Conservation (phyloP, 2,113 vertebrate species). For the Grallaria varia region DNA sequence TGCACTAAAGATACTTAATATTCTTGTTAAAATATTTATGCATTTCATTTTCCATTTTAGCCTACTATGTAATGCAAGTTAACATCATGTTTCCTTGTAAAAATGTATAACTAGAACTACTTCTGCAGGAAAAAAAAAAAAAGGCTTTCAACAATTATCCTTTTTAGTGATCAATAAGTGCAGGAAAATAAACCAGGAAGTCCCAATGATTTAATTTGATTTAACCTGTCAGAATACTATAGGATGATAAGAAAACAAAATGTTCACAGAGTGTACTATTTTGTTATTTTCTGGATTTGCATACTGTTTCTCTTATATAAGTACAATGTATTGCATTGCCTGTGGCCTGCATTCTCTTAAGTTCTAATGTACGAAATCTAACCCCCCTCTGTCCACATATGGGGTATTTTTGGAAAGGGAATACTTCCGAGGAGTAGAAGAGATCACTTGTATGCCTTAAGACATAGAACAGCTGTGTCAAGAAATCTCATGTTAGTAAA, state of each 20-base stretch:
- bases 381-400: neutral
- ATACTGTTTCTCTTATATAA: neutral
- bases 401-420: neutral
- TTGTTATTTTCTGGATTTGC: neutral
- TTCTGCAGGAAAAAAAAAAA: neutral
- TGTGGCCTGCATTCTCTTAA: neutral
- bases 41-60: neutral
- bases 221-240: neutral
- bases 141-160: neutral
- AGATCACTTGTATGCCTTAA: neutral
- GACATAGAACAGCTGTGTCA: neutral
- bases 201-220: neutral
- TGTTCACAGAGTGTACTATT: neutral
- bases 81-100: neutral
- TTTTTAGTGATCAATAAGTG: neutral
- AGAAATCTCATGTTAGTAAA: neutral
- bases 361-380: neutral
- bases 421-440: neutral
- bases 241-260: neutral
- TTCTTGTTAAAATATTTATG: neutral
- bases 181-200: neutral
- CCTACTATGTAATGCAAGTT: neutral
- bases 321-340: neutral
- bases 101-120: neutral
- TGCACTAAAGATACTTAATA: neutral